phyloP scores from a whole-genome alignment of 53 echinoderm and acorn worm genomes.

The Henricia sp. region DNA sequence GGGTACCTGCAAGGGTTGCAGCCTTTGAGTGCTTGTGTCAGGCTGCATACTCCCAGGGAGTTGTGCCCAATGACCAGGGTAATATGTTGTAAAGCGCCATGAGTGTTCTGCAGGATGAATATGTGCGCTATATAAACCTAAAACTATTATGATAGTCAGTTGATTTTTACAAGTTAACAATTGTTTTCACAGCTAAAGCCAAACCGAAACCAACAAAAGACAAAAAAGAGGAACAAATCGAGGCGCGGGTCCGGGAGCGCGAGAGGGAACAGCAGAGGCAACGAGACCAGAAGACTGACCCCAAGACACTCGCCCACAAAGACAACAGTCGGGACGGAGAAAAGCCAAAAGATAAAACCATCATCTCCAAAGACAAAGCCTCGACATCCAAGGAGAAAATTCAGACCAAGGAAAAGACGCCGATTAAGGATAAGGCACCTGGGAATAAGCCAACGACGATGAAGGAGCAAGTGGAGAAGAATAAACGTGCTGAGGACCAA shows the following conservation, averaged over 20 bases:
- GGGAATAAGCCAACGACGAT: slow-evolving; percentile 12
- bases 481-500: slow-evolving; percentile 61
- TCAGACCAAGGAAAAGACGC: no score
- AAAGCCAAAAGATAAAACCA: neutral
- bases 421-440: neutral
- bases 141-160: no score
- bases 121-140: no score
- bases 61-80: no score
- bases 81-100: no score
- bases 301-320: slow-evolving; percentile 28
- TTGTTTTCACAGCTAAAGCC: slow-evolving; percentile 31
- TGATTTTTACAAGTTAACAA: no score
- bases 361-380: neutral
- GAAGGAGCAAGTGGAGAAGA: slow-evolving; percentile 45
- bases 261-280: slow-evolving; percentile 31
- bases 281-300: slow-evolving; percentile 26
- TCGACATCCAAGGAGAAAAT: slow-evolving; percentile 9
- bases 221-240: slow-evolving; percentile 49
- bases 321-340: slow-evolving; percentile 8
- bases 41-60: no score
- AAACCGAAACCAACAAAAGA: slow-evolving; percentile 44
- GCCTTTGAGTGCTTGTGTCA: no score
- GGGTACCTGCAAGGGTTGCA: no score
- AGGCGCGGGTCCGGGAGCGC: slow-evolving; percentile 19
- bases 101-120: no score